Conservation (phyloP, 2,797 vertebrate genomes). For the Mus caroli region DNA sequence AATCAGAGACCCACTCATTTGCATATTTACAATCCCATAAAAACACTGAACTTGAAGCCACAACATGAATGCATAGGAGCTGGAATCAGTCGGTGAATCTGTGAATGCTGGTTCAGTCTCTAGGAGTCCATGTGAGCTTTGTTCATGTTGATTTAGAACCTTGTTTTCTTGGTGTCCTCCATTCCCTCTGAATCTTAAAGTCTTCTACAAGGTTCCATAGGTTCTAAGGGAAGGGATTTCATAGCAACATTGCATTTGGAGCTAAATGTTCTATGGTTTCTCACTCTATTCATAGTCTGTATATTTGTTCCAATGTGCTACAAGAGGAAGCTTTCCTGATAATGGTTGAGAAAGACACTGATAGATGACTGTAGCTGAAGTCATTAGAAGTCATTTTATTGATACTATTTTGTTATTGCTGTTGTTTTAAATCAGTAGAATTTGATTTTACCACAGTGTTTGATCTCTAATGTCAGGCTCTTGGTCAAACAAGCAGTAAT, state of each 20-base stretch:
- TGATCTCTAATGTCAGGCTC: neutral
- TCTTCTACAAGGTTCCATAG: neutral
- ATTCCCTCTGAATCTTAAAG: neutral
- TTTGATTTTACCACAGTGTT: neutral
- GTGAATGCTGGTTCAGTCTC: neutral
- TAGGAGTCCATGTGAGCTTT: neutral
- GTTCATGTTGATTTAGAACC: neutral
- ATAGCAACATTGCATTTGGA: neutral
- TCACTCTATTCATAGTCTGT: neutral
- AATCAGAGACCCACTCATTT: neutral
- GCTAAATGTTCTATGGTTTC: neutral
- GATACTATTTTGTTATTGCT: neutral
- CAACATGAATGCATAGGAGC: neutral
- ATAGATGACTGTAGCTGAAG: neutral
- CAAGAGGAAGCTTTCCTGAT: neutral
- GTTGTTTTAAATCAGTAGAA: neutral
- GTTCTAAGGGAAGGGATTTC: neutral
- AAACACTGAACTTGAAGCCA: neutral
- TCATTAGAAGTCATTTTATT: neutral
- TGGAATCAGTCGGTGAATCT: neutral
- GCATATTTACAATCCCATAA: neutral
- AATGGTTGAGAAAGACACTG: neutral
- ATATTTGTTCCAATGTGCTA: neutral
- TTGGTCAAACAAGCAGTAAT: neutral
- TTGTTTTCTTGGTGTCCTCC: neutral